These are phyloP conservation scores for Crocallis elinguaria DNA, from an alignment of 2,888 invertebrate genomes.

Conservation along the genomic window DNA sequence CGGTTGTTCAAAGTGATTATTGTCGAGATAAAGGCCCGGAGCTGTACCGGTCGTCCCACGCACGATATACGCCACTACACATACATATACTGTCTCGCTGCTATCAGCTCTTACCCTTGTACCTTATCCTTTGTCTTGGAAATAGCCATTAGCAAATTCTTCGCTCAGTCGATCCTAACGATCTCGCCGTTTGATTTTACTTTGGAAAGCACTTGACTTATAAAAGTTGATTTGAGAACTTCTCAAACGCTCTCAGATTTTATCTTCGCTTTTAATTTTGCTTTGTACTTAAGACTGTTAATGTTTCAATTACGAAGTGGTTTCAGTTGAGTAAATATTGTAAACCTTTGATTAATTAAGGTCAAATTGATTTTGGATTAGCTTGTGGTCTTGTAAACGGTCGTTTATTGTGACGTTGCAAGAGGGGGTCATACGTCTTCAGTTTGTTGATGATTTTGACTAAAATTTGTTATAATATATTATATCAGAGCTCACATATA, in stretches of 20 bases:
- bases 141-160: slow-evolving; percentile 44
- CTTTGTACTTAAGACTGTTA: slow-evolving; percentile 27
- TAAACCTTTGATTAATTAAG: not conserved
- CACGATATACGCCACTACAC: slow-evolving; percentile 46
- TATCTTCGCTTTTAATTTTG: slow-evolving; percentile 33
- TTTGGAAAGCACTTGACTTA: slow-evolving; percentile 42
- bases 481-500: too few species aligned
- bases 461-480: too few species aligned
- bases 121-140: slow-evolving; percentile 42
- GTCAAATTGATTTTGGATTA: not conserved
- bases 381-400: too few species aligned
- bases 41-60: slow-evolving; percentile 74
- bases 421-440: too few species aligned
- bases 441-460: too few species aligned
- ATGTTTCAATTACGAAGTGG: slow-evolving; percentile 30
- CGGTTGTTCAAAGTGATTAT: slow-evolving; percentile 83
- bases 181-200: slow-evolving; percentile 35
- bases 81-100: slow-evolving; percentile 37
- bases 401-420: too few species aligned
- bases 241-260: slow-evolving; percentile 34
- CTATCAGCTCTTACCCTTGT: slow-evolving; percentile 45
- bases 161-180: slow-evolving; percentile 36
- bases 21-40: slow-evolving; percentile 71
- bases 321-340: slow-evolving; percentile 11
- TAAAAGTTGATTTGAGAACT: slow-evolving; percentile 40